phyloP scores from a whole-genome alignment of 2,113 vertebrate species.

The Lepus europaeus region DNA sequence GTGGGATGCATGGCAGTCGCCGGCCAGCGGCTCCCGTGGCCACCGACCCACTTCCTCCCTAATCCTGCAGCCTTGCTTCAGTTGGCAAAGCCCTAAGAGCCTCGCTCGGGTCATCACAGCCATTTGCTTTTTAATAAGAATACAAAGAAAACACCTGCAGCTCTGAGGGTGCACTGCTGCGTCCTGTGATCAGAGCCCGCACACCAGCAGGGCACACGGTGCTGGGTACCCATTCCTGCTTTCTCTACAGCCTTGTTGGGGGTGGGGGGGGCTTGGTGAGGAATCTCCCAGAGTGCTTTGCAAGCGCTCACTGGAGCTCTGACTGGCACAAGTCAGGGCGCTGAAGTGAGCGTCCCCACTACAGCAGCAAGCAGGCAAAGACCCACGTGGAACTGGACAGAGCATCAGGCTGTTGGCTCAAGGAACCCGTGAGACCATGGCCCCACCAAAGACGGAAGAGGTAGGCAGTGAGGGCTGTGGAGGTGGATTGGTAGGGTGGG shows the following conservation, averaged over 20 bases:
- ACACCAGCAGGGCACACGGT: too few relatives aligned
- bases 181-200: not conserved
- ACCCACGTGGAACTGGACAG: not conserved
- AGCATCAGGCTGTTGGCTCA: not conserved
- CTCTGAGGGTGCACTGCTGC: not conserved
- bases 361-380: not conserved
- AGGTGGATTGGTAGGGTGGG: not conserved
- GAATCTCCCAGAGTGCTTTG: too few relatives aligned
- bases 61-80: constrained; percentile 20
- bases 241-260: not conserved
- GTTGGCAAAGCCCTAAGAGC: constrained; percentile 37
- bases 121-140: constrained; percentile 71
- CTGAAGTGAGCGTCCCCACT: not conserved
- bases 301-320: not conserved
- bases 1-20: not conserved
- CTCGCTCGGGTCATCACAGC: not conserved
- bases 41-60: constrained; percentile 27
- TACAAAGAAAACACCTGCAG: constrained; percentile 60
- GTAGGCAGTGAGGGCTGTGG: not conserved
- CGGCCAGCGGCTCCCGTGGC: not conserved
- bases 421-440: not conserved
- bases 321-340: not conserved
- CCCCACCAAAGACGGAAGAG: not conserved
- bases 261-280: not conserved
- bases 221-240: too few relatives aligned